Conservation (phyloP, 1,140 invertebrate genomes). For the Nilaparvata lugens region DNA sequence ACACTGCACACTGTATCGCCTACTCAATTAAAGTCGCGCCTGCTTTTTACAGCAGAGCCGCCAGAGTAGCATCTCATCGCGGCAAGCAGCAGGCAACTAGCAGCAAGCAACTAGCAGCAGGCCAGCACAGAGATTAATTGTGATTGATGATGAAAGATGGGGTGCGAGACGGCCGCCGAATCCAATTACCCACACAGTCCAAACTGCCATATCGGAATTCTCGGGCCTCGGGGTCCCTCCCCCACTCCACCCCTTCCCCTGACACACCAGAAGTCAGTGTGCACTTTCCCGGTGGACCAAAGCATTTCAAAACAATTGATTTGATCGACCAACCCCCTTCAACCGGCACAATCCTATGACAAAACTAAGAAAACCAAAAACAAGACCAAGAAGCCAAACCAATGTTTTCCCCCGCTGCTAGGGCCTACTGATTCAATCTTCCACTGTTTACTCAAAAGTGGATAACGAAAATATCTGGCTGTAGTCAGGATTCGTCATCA, state of each 20-base stretch:
- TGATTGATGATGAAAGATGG: constrained; percentile 4
- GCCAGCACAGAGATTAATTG: constrained; percentile 1
- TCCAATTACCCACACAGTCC: background rate
- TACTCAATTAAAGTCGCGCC: constrained; percentile 3
- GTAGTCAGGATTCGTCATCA: too few species aligned
- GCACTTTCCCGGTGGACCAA: background rate
- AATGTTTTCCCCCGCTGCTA: too few species aligned
- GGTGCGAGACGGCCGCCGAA: background rate
- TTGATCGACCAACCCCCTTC: background rate
- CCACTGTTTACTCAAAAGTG: too few species aligned
- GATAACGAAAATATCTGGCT: too few species aligned
- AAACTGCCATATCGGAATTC: constrained; percentile 1
- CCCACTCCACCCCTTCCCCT: background rate
- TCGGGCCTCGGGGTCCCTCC: background rate
- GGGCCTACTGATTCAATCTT: too few species aligned
- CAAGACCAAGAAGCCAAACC: too few species aligned
- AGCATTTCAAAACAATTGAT: constrained; percentile 4
- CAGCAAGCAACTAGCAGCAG: background rate
- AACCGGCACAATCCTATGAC: too few species aligned
- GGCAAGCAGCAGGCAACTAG: background rate
- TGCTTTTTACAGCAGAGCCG: background rate
- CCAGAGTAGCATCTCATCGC: background rate
- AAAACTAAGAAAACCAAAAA: too few species aligned
- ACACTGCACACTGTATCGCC: background rate
- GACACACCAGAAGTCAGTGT: too few species aligned